Evolutionary conservation across 2,113 vertebrate species (phyloP).

Genomic region (Mormyrus iriodes): DNA sequence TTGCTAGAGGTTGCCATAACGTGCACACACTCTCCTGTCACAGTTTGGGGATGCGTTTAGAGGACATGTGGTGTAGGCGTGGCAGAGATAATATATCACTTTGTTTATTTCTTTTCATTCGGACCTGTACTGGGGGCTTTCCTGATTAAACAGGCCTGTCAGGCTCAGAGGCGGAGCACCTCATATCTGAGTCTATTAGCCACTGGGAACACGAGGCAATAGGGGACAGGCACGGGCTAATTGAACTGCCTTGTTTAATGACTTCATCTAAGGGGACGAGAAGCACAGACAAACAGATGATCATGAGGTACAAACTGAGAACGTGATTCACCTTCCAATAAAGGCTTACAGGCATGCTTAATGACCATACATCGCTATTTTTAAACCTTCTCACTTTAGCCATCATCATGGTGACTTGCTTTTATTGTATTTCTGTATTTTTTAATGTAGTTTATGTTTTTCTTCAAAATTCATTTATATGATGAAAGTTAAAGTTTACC

Average conservation of each 20-base stretch:
- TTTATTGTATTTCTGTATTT: not conserved
- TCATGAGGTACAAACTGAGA: constrained; percentile 31
- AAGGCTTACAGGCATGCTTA: not conserved
- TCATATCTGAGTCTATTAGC: constrained; percentile 12
- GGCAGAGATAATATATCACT: constrained; percentile 39
- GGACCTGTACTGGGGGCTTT: not conserved
- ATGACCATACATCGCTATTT: not conserved
- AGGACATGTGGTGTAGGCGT: constrained; percentile 18
- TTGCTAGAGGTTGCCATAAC: not conserved
- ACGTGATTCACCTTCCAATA: not conserved
- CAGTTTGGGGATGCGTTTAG: not conserved
- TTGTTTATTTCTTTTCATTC: constrained; percentile 23
- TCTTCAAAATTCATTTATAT: not conserved
- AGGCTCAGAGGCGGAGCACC: constrained; percentile 49
- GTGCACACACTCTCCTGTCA: not conserved
- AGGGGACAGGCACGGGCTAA: constrained; percentile 42
- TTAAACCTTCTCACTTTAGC: not conserved
- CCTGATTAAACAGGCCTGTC: constrained; percentile 57
- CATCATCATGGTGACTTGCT: not conserved
- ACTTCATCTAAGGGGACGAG: constrained; percentile 8
- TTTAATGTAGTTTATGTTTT: not conserved
- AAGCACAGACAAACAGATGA: constrained; percentile 23
- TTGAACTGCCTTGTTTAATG: constrained; percentile 54
- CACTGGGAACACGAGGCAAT: constrained; percentile 21
- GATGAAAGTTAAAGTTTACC: not conserved